Conservation (phyloP, 2,113 vertebrate genomes). For the Trichechus manatus region DNA sequence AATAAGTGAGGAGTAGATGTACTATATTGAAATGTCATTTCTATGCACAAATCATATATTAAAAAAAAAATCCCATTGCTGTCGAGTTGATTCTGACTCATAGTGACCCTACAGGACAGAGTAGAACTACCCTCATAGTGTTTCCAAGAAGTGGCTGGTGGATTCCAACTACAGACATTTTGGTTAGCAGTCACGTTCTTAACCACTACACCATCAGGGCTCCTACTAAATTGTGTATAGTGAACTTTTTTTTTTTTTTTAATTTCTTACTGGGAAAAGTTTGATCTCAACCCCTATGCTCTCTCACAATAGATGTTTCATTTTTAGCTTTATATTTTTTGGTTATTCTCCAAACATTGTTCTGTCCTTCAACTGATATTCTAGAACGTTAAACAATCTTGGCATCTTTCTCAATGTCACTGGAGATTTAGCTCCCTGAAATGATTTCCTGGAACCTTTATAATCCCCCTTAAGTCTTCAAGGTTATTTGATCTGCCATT, state of each 20-base stretch:
- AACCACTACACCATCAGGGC: too few species aligned
- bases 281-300: not conserved
- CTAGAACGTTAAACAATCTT: slow-evolving; percentile 81
- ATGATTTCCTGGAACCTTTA: slow-evolving; percentile 77
- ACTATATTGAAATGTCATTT: not conserved
- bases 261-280: not conserved
- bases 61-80: not conserved
- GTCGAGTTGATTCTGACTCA: too few species aligned
- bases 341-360: slow-evolving; percentile 64
- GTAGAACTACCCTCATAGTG: too few species aligned
- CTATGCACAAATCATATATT: not conserved
- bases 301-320: slow-evolving; percentile 55
- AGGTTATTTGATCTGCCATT: slow-evolving; percentile 84
- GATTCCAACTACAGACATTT: too few species aligned
- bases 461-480: slow-evolving; percentile 83
- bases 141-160: too few species aligned
- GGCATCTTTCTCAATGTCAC: slow-evolving; percentile 67
- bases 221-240: too few species aligned
- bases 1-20: too few species aligned
- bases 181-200: too few species aligned
- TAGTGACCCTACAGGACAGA: too few species aligned
- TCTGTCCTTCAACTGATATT: slow-evolving; percentile 83
- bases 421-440: slow-evolving; percentile 76
- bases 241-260: not conserved
- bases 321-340: slow-evolving; percentile 72